Conservation (phyloP, 2,888 invertebrate species). For the Plebejus anna region DNA sequence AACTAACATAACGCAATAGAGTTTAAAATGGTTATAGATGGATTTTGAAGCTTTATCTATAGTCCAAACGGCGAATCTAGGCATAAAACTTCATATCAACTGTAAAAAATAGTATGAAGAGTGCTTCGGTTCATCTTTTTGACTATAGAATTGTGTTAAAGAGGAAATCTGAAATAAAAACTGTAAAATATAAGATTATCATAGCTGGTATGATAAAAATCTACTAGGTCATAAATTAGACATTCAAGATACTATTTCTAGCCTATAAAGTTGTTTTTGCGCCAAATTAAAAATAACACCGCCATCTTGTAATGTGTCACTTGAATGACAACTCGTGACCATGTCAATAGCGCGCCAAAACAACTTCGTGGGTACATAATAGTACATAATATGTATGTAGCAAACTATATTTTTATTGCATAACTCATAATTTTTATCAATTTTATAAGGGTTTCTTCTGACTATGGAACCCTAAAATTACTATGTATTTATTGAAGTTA, state of each 20-base stretch:
- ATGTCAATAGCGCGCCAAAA: neutral
- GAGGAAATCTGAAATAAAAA: too few species aligned
- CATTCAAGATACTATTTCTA: too few species aligned
- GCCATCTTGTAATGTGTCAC: too few species aligned
- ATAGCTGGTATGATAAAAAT: neutral
- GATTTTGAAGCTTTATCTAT: neutral
- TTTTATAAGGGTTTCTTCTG: neutral
- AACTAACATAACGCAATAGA: neutral
- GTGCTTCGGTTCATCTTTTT: neutral
- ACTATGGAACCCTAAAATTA: neutral
- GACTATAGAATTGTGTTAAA: neutral
- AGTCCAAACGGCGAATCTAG: neutral
- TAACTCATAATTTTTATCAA: neutral
- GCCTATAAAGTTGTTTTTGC: too few species aligned
- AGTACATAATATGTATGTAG: too few species aligned
- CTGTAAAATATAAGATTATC: neutral
- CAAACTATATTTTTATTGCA: neutral
- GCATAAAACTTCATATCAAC: neutral
- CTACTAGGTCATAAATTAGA: too few species aligned
- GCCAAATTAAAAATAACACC: too few species aligned
- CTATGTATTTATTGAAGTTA: too few species aligned
- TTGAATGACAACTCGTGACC: too few species aligned
- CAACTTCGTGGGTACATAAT: neutral
- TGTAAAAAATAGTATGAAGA: neutral
- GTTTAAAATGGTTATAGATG: neutral